phyloP scores from a whole-genome alignment of 2,888 invertebrate genomes.

The Allygus modestus region DNA sequence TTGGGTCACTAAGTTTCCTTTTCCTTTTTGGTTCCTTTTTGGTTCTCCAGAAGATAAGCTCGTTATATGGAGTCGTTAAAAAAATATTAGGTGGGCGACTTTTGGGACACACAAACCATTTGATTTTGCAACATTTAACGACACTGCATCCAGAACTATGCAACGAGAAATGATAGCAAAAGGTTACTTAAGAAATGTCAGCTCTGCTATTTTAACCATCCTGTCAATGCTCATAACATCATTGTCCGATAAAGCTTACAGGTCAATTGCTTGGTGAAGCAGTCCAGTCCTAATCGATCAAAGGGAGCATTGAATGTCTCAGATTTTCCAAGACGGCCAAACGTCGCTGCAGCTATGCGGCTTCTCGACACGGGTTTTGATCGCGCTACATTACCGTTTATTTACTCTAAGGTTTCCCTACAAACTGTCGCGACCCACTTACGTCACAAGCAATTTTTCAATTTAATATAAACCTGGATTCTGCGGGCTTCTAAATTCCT shows the following conservation, averaged over 20 bases:
- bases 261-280: not conserved
- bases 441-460: conserved; percentile 16
- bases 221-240: too few species aligned
- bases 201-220: too few species aligned
- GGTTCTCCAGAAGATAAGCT: too few species aligned
- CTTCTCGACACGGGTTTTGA: conserved; percentile 30
- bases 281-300: conserved; percentile 11
- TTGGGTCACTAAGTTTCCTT: too few species aligned
- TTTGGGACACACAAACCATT: too few species aligned
- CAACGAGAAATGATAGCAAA: too few species aligned
- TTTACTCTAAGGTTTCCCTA: conserved; percentile 28
- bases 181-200: too few species aligned
- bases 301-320: conserved; percentile 10
- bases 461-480: not conserved
- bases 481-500: not conserved
- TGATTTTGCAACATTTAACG: too few species aligned
- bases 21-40: too few species aligned
- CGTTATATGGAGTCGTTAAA: too few species aligned
- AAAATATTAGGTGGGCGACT: too few species aligned
- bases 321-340: conserved; percentile 29
- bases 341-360: not conserved
- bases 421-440: conserved; percentile 36
- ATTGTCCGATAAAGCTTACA: not conserved
- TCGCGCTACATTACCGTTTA: conserved; percentile 39
- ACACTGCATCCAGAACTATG: too few species aligned